These are phyloP conservation scores for Microhierax caerulescens DNA, from an alignment of 2,797 vertebrate species.

Conservation along the genomic window DNA sequence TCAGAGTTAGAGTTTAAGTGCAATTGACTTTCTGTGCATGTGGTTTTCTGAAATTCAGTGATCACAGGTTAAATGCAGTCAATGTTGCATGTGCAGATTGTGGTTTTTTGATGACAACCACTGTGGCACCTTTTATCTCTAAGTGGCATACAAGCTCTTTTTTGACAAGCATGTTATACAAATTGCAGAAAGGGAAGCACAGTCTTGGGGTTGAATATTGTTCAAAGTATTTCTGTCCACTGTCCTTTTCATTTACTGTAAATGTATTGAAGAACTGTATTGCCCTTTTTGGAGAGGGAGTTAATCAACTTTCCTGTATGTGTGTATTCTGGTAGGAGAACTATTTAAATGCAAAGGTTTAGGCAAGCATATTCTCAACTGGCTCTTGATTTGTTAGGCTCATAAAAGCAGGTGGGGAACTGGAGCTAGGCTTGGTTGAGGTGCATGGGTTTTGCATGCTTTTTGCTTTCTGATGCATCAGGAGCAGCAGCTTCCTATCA, in stretches of 20 bases:
- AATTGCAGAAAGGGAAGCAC: not conserved
- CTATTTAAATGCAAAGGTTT: not conserved
- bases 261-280: not conserved
- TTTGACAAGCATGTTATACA: not conserved
- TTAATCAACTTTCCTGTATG: not conserved
- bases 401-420: not conserved
- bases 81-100: not conserved
- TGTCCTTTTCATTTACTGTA: not conserved
- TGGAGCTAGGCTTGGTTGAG: not conserved
- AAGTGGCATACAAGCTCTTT: not conserved
- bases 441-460: not conserved
- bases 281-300: not conserved
- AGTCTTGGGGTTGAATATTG: not conserved
- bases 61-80: not conserved
- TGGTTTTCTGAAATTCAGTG: not conserved
- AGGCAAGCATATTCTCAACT: not conserved
- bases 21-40: not conserved
- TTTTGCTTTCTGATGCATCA: not conserved
- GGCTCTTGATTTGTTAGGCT: not conserved
- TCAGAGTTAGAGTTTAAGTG: not conserved
- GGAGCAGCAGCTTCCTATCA: not conserved
- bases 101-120: not conserved
- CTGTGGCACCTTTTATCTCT: not conserved
- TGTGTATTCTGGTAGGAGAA: not conserved
- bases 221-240: not conserved